Percentiles rank a stretch among this genome's conserved stretches.
phyloP scores from a whole-genome alignment of 2,888 invertebrate species.

The Latheticus oryzae region DNA sequence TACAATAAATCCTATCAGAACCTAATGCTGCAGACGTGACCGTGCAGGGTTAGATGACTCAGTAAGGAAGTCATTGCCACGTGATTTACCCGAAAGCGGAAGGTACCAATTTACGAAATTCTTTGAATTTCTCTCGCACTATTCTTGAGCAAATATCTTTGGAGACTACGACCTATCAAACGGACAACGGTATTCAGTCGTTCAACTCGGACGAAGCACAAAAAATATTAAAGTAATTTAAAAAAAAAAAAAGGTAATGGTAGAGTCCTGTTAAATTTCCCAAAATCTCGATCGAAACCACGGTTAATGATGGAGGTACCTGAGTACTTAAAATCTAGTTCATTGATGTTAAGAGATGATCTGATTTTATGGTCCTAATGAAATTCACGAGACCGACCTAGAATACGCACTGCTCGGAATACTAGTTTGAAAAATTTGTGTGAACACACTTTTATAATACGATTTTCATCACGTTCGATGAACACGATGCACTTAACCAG shows the following conservation, averaged over 20 bases:
- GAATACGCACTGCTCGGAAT: slow-evolving; percentile 24
- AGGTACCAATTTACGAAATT: slow-evolving; percentile 17
- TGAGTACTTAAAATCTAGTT: slow-evolving; percentile 24
- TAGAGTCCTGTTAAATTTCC: slow-evolving; percentile 8
- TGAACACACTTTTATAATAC: slow-evolving; percentile 5
- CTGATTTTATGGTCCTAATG: slow-evolving; percentile 9
- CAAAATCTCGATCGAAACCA: slow-evolving; percentile 14
- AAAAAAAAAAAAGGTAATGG: slow-evolving; percentile 4
- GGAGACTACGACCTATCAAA: slow-evolving; percentile 13
- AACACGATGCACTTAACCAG: slow-evolving; percentile 24
- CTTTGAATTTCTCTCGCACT: neutral
- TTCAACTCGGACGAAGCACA: slow-evolving; percentile 12
- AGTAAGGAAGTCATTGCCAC: slow-evolving; percentile 1
- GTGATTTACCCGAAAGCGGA: slow-evolving; percentile 17
- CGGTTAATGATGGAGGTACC: slow-evolving; percentile 14
- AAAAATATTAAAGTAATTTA: neutral
- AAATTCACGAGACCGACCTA: slow-evolving; percentile 25
- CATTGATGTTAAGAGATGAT: slow-evolving; percentile 10
- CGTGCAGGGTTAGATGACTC: slow-evolving; percentile 8
- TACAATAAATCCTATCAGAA: slow-evolving; percentile 8
- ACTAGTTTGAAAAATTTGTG: slow-evolving; percentile 15
- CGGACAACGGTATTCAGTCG: slow-evolving; percentile 25
- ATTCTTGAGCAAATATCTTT: slow-evolving; percentile 13
- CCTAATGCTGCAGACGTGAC: slow-evolving; percentile 8
- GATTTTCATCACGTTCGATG: slow-evolving; percentile 7